Evolutionary conservation across 2,113 vertebrate species (phyloP).

Genomic region (Haemorhous mexicanus): DNA sequence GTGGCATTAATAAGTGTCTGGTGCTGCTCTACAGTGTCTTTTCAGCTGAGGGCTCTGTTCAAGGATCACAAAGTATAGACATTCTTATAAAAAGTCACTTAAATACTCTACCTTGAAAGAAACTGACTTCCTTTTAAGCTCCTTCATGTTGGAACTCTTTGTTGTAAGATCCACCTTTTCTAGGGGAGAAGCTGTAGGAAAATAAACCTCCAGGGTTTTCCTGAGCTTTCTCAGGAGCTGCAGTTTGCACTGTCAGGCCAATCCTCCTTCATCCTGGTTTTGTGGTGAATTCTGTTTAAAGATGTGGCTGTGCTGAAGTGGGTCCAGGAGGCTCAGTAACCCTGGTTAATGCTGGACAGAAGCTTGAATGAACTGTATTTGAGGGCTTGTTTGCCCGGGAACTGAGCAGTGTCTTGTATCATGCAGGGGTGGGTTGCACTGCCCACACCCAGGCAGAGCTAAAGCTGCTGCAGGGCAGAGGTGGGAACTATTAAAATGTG

Average conservation of each 20-base stretch:
- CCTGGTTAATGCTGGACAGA: not conserved
- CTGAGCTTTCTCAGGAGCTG: not conserved
- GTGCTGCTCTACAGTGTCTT: not conserved
- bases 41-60: not conserved
- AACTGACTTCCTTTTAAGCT: not conserved
- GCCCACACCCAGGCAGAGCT: not conserved
- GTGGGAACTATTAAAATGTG: fast-evolving
- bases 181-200: not conserved
- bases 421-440: not conserved
- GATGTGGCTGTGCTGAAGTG: not conserved
- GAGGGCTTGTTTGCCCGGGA: not conserved
- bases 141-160: not conserved
- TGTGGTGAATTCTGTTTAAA: not conserved
- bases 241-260: not conserved
- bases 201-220: not conserved
- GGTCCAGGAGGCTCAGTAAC: not conserved
- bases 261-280: not conserved
- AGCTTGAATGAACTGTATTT: not conserved
- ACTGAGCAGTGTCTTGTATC: not conserved
- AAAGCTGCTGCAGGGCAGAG: not conserved
- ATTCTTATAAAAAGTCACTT: not conserved
- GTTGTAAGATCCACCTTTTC: not conserved
- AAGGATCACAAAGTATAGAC: not conserved
- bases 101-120: not conserved
- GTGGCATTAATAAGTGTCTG: not conserved